Evolutionary conservation across 2,888 invertebrate species (phyloP).

Genomic region (Stenchaetothrips biformis): DNA sequence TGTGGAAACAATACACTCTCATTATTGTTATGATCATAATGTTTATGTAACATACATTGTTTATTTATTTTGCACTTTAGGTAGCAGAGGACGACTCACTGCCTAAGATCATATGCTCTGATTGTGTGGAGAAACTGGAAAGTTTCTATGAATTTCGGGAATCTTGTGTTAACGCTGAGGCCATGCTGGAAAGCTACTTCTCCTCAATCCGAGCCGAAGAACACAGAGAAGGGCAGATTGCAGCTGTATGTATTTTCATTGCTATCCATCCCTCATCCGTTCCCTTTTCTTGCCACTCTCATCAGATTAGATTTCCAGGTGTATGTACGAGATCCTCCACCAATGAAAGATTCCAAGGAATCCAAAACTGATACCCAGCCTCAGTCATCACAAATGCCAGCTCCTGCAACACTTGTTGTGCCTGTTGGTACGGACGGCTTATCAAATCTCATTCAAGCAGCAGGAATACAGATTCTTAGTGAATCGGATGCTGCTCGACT

Average conservation of each 20-base stretch:
- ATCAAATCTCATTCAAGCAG: slow-evolving; percentile 41
- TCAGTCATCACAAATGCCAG: not conserved
- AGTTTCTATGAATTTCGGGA: slow-evolving; percentile 58
- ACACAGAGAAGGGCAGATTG: slow-evolving; percentile 51
- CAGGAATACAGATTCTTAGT: slow-evolving; percentile 46
- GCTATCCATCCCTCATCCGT: not conserved
- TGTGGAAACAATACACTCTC: not conserved
- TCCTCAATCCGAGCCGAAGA: slow-evolving; percentile 50
- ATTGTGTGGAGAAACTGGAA: slow-evolving; percentile 59
- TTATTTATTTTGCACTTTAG: slow-evolving; percentile 44
- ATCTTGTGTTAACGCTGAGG: slow-evolving; percentile 60
- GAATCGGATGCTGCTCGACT: not conserved
- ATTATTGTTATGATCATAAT: slow-evolving; percentile 12
- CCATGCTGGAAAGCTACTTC: slow-evolving; percentile 62
- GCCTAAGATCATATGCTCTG: slow-evolving; percentile 63
- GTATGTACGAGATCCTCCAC: slow-evolving; percentile 22
- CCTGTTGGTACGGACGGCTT: slow-evolving; percentile 39
- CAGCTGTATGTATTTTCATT: not conserved
- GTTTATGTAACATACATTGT: not conserved
- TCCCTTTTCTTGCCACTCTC: not conserved
- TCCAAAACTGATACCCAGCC: not conserved
- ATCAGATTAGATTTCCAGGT: slow-evolving; percentile 31
- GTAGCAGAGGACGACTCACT: slow-evolving; percentile 62
- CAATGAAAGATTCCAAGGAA: slow-evolving; percentile 28
- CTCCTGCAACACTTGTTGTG: slow-evolving; percentile 20